phyloP scores from a whole-genome alignment of 2,888 invertebrate species.

The Acleris sparsana region DNA sequence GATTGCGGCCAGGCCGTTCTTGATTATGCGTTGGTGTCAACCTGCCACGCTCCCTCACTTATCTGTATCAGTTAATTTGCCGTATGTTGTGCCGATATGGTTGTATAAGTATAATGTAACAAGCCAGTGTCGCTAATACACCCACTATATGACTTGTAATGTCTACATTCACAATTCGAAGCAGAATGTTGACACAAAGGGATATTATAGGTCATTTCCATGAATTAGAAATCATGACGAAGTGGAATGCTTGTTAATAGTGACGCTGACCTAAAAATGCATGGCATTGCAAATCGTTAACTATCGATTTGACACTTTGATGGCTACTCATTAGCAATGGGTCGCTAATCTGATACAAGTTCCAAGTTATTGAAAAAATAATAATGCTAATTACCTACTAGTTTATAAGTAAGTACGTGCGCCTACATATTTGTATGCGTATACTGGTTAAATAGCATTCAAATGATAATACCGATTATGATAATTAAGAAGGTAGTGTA shows the following conservation, averaged over 20 bases:
- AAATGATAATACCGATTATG: no score
- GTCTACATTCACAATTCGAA: conserved; percentile 20
- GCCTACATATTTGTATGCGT: no score
- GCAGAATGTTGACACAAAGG: conserved; percentile 18
- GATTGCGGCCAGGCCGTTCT: conserved; percentile 30
- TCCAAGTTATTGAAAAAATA: no score
- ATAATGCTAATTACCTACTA: no score
- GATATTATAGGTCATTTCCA: conserved; percentile 39
- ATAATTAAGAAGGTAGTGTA: no score
- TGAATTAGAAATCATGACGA: conserved; percentile 57
- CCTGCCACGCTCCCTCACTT: conserved; percentile 15
- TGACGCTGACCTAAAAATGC: conserved; percentile 37
- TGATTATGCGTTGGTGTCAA: conserved; percentile 23
- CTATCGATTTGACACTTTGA: conserved; percentile 30
- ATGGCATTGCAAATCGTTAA: conserved; percentile 39
- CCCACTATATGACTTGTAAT: conserved; percentile 1
- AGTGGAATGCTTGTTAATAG: conserved; percentile 40
- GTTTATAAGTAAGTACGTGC: no score
- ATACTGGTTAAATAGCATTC: no score
- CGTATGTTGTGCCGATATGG: conserved; percentile 6
- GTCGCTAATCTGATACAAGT: background rate
- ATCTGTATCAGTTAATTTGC: conserved; percentile 26
- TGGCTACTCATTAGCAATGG: conserved; percentile 11
- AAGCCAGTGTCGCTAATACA: background rate
- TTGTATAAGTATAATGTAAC: conserved; percentile 31